Percentiles rank a stretch among this genome's conserved stretches.
These are phyloP conservation scores for Tympanuchus pallidicinctus DNA, from an alignment of 2,113 vertebrate species.

Conservation along the genomic window DNA sequence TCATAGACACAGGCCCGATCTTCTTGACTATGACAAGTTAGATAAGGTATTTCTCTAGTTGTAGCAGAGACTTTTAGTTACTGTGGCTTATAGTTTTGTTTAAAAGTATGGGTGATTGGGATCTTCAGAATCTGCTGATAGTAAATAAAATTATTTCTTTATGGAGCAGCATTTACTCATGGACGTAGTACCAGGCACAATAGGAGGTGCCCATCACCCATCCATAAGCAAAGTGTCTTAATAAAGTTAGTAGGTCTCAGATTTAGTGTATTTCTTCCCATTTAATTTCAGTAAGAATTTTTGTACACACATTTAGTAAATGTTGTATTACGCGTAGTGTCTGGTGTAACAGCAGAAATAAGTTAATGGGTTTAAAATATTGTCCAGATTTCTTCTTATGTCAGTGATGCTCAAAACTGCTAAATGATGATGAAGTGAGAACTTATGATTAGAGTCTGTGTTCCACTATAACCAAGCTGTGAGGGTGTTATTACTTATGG, in stretches of 20 bases:
- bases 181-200: background rate
- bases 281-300: background rate
- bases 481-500: background rate
- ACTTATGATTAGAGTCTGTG: background rate
- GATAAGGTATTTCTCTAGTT: constrained; percentile 60
- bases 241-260: background rate
- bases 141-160: background rate
- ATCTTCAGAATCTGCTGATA: background rate
- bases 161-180: background rate
- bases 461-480: background rate
- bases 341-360: background rate
- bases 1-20: constrained; percentile 72
- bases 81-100: constrained; percentile 59
- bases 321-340: background rate
- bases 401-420: background rate
- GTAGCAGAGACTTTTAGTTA: constrained; percentile 29
- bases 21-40: constrained; percentile 71
- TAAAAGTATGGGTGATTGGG: constrained; percentile 74
- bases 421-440: background rate
- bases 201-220: constrained; percentile 33
- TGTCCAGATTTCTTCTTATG: background rate
- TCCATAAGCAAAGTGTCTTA: constrained; percentile 18
- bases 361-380: background rate
- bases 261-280: background rate
- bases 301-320: background rate